These are phyloP conservation scores for Pao palembangensis DNA, from an alignment of 2,113 vertebrate species.

Conservation along the genomic window DNA sequence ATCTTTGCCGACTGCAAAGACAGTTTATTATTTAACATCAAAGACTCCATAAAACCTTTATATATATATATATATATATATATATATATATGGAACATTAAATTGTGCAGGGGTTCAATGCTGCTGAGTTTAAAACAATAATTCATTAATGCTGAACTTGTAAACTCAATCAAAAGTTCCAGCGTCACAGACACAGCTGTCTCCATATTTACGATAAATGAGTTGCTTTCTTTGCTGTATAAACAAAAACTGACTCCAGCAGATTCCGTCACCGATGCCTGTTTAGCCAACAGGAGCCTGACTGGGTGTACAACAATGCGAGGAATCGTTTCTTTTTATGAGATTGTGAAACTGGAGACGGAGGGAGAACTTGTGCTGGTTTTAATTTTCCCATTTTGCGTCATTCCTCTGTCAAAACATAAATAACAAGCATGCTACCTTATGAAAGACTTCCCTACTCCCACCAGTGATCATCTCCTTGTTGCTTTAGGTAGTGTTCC, in stretches of 20 bases:
- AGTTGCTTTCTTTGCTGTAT: conserved; percentile 15
- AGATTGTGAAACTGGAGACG: conserved; percentile 13
- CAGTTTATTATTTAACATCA: too few relatives aligned
- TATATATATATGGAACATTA: too few relatives aligned
- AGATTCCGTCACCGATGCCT: conserved; percentile 29
- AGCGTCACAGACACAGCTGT: too few relatives aligned
- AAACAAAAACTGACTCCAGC: conserved; percentile 8
- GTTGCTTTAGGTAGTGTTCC: background rate
- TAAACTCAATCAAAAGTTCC: too few relatives aligned
- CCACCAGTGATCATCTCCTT: conserved; percentile 21
- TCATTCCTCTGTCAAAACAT: conserved; percentile 62
- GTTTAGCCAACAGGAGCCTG: conserved; percentile 37
- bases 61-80: too few relatives aligned
- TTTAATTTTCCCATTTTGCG: conserved; percentile 60
- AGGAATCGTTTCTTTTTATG: conserved; percentile 55
- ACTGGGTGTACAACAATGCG: conserved; percentile 56
- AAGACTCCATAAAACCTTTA: too few relatives aligned
- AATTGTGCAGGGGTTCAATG: too few relatives aligned
- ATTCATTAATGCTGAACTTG: too few relatives aligned
- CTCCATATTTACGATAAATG: background rate
- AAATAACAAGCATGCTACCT: conserved; percentile 50
- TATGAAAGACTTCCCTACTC: conserved; percentile 10
- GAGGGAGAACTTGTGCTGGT: conserved; percentile 38
- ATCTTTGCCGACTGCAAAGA: background rate
- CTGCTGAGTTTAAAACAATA: too few relatives aligned